Evolutionary conservation across 1,140 invertebrate genomes (phyloP), one percentile per base, ranked within the genome.

Genomic region (Ceratina calcarata): DNA sequence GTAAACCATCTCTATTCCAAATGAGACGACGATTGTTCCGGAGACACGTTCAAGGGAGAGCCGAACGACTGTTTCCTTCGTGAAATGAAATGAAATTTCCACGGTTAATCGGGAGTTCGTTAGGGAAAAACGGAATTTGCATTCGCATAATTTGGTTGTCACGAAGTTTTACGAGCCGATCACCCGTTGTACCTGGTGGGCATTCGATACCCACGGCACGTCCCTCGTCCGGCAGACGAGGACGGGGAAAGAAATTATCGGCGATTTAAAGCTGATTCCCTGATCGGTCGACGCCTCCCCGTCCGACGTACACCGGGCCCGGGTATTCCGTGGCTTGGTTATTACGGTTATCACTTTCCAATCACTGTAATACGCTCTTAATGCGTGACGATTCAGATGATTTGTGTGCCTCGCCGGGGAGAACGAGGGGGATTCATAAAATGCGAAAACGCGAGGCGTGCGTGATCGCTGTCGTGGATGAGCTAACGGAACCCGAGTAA

Each of bases 241-340:
- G 78, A 79, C 15, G 66, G 67, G 65, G 74, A 71, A 81, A 76
- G 84, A 86, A 85, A 85, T 86, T 86, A 82, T 82, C 60, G 67
- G 71, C 83, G 80, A 72, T 85, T 86, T 85, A 86, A 85, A 82
- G 84, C 85, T 73, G 84, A 86, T 86, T 85, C 84, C 53, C 67
- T 64, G 88, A 91, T 90, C 88, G 90, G 86, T 85, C 82, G 86
- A 87, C 82, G 82, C 83, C 83, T 85, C 74, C 83, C 81, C 58
- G 73, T 3, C 68, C 60, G 18, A 13, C 49, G 20, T 62, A 80
- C 73, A 85, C 68, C 81, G 67, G 45, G 77, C 79, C 68, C 81
- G 67, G 45, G 77, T 83, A 85, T 69, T 76, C 74, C 74, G 37
- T 69, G 24, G 20, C 78, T 53, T 67, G 82, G 55, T 85, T 85